Conservation (phyloP, 2,113 vertebrate species). For the Cettia cetti region DNA sequence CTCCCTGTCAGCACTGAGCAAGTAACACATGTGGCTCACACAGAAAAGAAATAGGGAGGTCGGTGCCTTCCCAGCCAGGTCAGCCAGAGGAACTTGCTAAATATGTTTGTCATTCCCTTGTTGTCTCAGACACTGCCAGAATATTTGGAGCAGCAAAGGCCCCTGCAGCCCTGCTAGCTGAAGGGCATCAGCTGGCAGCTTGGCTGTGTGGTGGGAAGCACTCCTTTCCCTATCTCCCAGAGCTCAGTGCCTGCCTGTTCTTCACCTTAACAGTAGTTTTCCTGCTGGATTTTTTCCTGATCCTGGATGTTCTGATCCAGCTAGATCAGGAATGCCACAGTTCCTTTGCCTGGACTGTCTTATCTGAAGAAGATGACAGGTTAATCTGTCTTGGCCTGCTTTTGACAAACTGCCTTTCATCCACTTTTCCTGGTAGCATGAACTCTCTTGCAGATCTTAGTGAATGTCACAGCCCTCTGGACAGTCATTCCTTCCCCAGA, state of each 20-base stretch:
- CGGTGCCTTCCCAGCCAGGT: neutral
- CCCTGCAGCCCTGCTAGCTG: neutral
- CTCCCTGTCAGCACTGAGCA: neutral
- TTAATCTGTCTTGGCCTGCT: neutral
- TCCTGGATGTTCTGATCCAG: neutral
- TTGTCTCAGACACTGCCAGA: neutral
- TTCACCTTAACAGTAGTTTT: neutral
- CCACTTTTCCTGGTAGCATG: neutral
- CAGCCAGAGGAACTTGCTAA: neutral
- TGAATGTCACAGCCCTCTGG: neutral
- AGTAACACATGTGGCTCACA: neutral
- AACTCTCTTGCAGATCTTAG: neutral
- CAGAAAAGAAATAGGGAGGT: neutral
- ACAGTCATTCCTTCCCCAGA: neutral
- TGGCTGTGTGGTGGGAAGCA: neutral
- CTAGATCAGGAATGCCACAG: neutral
- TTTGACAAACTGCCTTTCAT: neutral
- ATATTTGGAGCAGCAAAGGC: slow-evolving; percentile 1
- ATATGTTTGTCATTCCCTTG: neutral
- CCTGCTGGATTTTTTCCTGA: neutral
- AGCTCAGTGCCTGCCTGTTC: neutral
- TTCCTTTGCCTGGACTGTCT: neutral
- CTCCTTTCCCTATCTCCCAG: neutral
- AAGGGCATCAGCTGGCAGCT: neutral
- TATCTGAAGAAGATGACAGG: neutral